Evolutionary conservation across 1,140 invertebrate species (phyloP).

Genomic region (Hycleus phaleratus): DNA sequence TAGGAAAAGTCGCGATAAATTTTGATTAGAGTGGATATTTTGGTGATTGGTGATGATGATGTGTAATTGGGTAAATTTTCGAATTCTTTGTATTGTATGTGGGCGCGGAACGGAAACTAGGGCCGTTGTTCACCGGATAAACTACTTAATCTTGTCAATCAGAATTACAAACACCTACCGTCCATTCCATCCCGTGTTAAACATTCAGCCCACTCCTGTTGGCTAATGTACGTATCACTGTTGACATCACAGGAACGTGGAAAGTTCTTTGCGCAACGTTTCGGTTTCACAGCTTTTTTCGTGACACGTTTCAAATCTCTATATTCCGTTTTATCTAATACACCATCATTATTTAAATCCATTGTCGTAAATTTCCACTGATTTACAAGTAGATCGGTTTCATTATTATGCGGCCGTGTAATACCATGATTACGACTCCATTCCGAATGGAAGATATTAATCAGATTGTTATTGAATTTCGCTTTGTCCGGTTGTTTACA

Average conservation of each 20-base stretch:
- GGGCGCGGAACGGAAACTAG: slow-evolving; percentile 8
- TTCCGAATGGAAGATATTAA: slow-evolving; percentile 75
- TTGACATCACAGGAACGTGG: slow-evolving; percentile 77
- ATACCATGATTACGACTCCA: slow-evolving; percentile 48
- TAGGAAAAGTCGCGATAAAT: slow-evolving; percentile 4
- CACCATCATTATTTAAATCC: slow-evolving; percentile 66
- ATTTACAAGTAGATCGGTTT: slow-evolving; percentile 45
- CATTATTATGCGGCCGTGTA: slow-evolving; percentile 25
- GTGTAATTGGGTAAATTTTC: not conserved
- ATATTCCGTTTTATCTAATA: slow-evolving; percentile 70
- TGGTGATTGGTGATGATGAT: not conserved
- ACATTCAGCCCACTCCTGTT: slow-evolving; percentile 77
- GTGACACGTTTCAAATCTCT: slow-evolving; percentile 69
- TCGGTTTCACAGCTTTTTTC: slow-evolving; percentile 78
- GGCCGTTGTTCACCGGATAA: slow-evolving; percentile 5
- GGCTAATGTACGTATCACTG: slow-evolving; percentile 59
- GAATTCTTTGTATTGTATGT: not conserved
- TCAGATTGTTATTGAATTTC: slow-evolving; percentile 72
- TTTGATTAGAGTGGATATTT: not conserved
- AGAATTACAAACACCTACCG: slow-evolving; percentile 39
- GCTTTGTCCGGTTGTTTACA: slow-evolving; percentile 67
- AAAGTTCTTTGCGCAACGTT: slow-evolving; percentile 82
- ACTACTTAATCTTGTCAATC: slow-evolving; percentile 6
- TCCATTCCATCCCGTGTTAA: slow-evolving; percentile 58
- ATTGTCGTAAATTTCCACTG: slow-evolving; percentile 83